Evolutionary conservation across 1,140 invertebrate genomes (phyloP), one percentile per base, ranked within the genome.

Genomic region (Halyomorpha halys): DNA sequence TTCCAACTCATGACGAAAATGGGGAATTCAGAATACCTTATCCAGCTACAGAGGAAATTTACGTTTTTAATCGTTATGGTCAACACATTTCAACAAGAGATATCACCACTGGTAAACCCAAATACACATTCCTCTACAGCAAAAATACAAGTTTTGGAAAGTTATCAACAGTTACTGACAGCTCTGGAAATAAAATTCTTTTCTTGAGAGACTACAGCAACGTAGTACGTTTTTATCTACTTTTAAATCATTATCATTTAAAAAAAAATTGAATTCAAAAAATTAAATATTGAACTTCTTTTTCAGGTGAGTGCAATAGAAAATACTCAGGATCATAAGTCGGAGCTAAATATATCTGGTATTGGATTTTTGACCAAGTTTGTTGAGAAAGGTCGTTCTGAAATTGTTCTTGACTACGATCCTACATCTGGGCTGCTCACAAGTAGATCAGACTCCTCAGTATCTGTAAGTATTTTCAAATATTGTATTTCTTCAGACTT

Each of bases 81-180:
- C 94, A 97, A 75, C 94, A 98, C 74, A 87, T 91, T 21, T 86
- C 87, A 4, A 97, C 94, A 0, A 91, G 91, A 73, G 92, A 96
- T 75, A 78, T 97, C 47, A 89, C 93, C 45, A 95, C 93, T 0
- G 90, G 90, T 25, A 90, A 92, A 77, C 89, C 87, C 0, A 82
- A 92, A 70, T 97, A 97, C 74, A 90, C 91, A 27, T 98, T 97
- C 78, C 80, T 94, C 1, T 98, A 98, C 76, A 95, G 89, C 19
- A 96, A 97, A 73, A 97, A 97, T 71, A 96, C 93, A 2, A 94
- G 90, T 72, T 94, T 95, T 71, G 94, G 94, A 0, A 93, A 94
- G 74, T 77, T 98, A 21, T 91, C 87, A 1, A 92, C 89, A 4
- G 90, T 98, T 0, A 92, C 89, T 0, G 94, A 97, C 75, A 88